Evolutionary conservation across 53 echinoderm and acorn worm genomes (phyloP), one percentile per base, ranked within the genome.

Genomic region (Holothuria leucospilota): DNA sequence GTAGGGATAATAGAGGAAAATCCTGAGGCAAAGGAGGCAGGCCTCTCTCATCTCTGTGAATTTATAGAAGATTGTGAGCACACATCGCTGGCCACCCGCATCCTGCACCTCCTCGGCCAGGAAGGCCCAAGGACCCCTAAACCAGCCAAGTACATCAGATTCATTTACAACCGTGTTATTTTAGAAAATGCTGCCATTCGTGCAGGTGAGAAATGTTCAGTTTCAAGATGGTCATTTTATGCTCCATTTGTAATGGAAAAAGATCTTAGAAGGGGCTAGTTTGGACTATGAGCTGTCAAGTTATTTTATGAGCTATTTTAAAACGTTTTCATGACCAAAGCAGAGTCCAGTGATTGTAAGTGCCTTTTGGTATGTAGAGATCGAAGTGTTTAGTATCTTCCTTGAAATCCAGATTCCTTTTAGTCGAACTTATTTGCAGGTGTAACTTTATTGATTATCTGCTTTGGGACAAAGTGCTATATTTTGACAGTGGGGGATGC

Each of bases 41-140:
- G 98, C 39, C 86, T 97, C 72, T 93, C 95, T 20, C 98, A 98
- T 73, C 88, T 98, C 59, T 98, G 98, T 88, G 98, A 98, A 71
- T 98, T 98, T 89, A 98, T 98, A 66, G 95, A 98, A 87, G 98
- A 98, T 71, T 98, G 98, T 62, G 98, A 98, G 85, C 98, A 98
- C 68, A 95, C 95, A 59, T 95, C 95, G 6, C 87, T 98, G 81
- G 98, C 98, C 8, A 94, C 94, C 10, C 95, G 98, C 65, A 98
- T 98, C 88, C 85, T 98, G 39, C 95, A 98, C 53, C 95, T 98
- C 63, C 91, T 98, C 18, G 98, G 98, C 5, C 90, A 92, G n/a
- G 98, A 98, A 85, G 98, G 95, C 6, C 98, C 98, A 18, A 93
- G 97, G 78, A 95, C 98, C 52, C 92, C 90, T 29, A 88, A 87